A percentile compares a stretch with the other conserved stretches of the same genome.
phyloP scores from a whole-genome alignment of 2,888 invertebrate genomes.

The Rhogogaster chlorosoma region DNA sequence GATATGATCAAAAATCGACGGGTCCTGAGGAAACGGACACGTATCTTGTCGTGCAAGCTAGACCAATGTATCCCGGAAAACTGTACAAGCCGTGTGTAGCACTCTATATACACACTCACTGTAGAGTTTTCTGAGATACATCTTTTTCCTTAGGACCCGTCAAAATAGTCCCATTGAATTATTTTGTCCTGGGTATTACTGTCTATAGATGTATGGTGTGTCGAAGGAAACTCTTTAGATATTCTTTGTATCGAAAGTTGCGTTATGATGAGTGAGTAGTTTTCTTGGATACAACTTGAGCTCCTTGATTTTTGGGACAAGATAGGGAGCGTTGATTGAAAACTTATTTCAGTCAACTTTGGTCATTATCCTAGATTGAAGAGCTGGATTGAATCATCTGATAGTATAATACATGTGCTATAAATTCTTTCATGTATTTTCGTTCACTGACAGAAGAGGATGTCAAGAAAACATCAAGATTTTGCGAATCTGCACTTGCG shows the following conservation, averaged over 20 bases:
- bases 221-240: background rate
- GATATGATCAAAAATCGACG: background rate
- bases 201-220: background rate
- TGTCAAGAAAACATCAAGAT: constrained; percentile 3
- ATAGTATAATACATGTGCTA: background rate
- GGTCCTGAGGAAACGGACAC: background rate
- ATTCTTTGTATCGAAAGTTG: background rate
- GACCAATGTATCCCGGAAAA: background rate
- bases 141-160: background rate
- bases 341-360: constrained; percentile 1
- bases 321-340: background rate
- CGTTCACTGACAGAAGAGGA: background rate
- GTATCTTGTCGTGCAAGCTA: too few relatives aligned
- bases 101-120: background rate
- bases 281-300: background rate
- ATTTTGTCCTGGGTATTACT: background rate
- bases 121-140: background rate
- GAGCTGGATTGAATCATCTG: background rate
- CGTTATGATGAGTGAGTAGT: background rate
- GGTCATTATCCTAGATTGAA: constrained; percentile 8
- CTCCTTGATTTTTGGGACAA: background rate
- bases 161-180: background rate
- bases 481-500: constrained; percentile 6
- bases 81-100: background rate
- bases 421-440: background rate